phyloP scores from a whole-genome alignment of 2,113 vertebrate genomes.

The Shinisaurus crocodilurus region DNA sequence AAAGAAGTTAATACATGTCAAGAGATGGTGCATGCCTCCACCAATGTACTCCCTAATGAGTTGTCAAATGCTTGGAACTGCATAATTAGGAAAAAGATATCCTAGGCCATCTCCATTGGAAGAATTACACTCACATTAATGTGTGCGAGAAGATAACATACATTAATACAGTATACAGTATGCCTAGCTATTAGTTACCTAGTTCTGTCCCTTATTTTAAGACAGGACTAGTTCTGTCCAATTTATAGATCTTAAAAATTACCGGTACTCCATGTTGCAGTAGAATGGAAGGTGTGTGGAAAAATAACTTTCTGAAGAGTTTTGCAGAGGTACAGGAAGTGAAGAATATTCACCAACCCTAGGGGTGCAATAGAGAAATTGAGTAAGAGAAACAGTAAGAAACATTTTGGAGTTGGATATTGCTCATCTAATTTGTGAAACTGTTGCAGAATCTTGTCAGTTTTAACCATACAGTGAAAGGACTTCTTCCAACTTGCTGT shows the following conservation, averaged over 20 bases:
- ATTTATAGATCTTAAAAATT: not conserved
- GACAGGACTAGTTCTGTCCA: not conserved
- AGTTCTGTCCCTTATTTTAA: not conserved
- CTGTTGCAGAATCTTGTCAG: not conserved
- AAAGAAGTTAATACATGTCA: slow-evolving; percentile 11
- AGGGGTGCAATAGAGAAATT: not conserved
- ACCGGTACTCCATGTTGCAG: not conserved
- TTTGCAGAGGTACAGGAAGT: not conserved
- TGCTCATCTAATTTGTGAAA: not conserved
- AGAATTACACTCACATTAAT: not conserved
- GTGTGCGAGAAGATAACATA: not conserved
- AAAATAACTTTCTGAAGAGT: not conserved
- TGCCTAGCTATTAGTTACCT: not conserved
- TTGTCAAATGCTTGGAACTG: not conserved
- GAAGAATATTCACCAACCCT: not conserved
- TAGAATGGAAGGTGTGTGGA: not conserved
- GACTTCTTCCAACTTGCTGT: not conserved
- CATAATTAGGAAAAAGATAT: not conserved
- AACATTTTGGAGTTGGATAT: not conserved
- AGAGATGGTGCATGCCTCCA: not conserved
- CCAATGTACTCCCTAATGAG: slow-evolving; percentile 14
- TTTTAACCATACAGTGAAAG: not conserved
- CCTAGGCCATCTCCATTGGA: accelerated
- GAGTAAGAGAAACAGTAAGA: not conserved
- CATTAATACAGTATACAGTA: too few relatives aligned